Conservation (phyloP, 2,113 vertebrate genomes). For the Actenoides hombroni region DNA sequence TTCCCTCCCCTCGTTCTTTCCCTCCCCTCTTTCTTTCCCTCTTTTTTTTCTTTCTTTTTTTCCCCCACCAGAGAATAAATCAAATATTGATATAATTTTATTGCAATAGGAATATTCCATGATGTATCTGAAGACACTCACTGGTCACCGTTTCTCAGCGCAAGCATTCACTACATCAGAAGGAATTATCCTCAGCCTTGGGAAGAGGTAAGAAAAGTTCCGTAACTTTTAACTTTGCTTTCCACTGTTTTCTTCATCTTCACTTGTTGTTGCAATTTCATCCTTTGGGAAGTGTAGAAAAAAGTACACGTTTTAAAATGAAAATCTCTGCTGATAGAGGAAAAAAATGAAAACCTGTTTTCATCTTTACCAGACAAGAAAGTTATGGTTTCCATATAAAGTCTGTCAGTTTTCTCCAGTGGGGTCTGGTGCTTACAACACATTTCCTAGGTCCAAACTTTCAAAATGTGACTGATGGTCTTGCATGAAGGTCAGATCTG, state of each 20-base stretch:
- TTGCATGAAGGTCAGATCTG: not conserved
- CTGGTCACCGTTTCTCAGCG: slow-evolving; percentile 79
- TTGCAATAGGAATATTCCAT: slow-evolving; percentile 68
- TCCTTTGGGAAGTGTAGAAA: not conserved
- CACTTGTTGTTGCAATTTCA: not conserved
- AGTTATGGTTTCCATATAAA: not conserved
- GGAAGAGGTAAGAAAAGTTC: slow-evolving; percentile 65
- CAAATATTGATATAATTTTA: not conserved
- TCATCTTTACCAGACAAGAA: not conserved
- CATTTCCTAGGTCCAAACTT: not conserved
- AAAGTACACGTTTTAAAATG: not conserved
- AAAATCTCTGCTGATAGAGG: not conserved
- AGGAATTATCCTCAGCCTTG: slow-evolving; percentile 76
- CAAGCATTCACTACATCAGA: slow-evolving; percentile 75
- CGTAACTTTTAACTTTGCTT: not conserved
- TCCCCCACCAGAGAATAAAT: not conserved
- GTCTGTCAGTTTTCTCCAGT: not conserved
- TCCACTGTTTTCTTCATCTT: not conserved
- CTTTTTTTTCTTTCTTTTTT: not conserved
- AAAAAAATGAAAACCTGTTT: not conserved
- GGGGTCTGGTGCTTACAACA: not conserved
- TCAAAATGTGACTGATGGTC: not conserved
- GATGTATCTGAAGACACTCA: slow-evolving; percentile 79
- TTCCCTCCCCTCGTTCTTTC: not conserved
- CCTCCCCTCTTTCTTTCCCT: not conserved